phyloP scores from a whole-genome alignment of 2,113 vertebrate species.

The Carollia perspicillata region DNA sequence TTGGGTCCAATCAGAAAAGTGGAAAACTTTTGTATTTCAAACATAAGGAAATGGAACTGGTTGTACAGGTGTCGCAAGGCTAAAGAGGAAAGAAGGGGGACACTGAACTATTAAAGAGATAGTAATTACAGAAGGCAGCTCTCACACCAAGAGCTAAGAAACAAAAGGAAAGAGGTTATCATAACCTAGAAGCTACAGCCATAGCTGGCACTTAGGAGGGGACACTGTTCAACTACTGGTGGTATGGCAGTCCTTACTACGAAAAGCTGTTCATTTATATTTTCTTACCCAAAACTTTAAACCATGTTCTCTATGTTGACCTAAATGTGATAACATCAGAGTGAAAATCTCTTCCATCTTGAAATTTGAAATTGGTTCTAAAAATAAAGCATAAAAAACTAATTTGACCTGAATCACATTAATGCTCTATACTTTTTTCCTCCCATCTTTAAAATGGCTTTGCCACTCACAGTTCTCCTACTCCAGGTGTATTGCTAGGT shows the following conservation, averaged over 20 bases:
- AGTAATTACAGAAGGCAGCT: not conserved
- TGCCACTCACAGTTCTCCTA: not conserved
- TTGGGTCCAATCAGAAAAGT: slow-evolving; percentile 16
- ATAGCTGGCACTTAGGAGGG: not conserved
- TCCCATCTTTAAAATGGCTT: slow-evolving; percentile 2
- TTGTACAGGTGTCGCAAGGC: not conserved
- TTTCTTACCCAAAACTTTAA: not conserved
- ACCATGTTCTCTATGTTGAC: not conserved
- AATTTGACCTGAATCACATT: not conserved
- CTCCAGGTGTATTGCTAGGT: not conserved
- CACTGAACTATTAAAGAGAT: not conserved
- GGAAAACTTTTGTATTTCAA: slow-evolving; percentile 14
- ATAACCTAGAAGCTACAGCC: not conserved
- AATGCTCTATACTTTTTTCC: not conserved
- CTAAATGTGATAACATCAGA: not conserved
- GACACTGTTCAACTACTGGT: not conserved
- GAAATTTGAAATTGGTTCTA: slow-evolving; percentile 48
- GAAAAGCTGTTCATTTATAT: not conserved
- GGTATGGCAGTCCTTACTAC: not conserved
- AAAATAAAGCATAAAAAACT: slow-evolving; percentile 22
- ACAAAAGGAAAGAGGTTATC: not conserved
- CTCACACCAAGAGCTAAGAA: not conserved
- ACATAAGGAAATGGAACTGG: not conserved
- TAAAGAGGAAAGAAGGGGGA: not conserved
- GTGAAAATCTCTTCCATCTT: not conserved